These are phyloP conservation scores for Callocephalon fimbriatum DNA, from an alignment of 2,113 vertebrate genomes.

Conservation along the genomic window DNA sequence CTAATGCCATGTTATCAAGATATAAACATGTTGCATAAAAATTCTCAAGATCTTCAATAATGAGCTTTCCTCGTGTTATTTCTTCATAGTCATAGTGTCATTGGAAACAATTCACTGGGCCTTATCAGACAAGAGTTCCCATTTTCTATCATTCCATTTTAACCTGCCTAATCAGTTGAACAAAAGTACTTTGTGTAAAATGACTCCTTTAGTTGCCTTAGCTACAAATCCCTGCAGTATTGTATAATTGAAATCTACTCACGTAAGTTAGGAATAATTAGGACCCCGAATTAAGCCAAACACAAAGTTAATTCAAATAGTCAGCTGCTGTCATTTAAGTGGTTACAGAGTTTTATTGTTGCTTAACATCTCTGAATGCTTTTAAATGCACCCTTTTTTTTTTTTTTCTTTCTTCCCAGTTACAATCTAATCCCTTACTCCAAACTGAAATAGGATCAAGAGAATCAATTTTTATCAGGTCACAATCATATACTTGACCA, in stretches of 20 bases:
- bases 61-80: neutral
- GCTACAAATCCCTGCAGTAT: slow-evolving; percentile 83
- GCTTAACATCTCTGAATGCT: slow-evolving; percentile 79
- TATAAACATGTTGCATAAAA: neutral
- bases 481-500: slow-evolving; percentile 69
- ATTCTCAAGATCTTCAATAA: neutral
- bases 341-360: slow-evolving; percentile 73
- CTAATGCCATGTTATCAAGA: neutral
- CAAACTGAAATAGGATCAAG: slow-evolving; percentile 69
- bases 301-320: slow-evolving; percentile 82
- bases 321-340: slow-evolving; percentile 80
- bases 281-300: slow-evolving; percentile 84
- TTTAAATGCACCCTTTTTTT: slow-evolving; percentile 75
- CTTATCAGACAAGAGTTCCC: slow-evolving; percentile 70
- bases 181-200: slow-evolving; percentile 83
- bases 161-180: slow-evolving; percentile 80
- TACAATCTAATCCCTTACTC: neutral
- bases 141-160: slow-evolving; percentile 77
- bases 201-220: slow-evolving; percentile 83
- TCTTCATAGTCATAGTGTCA: slow-evolving; percentile 28
- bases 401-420: slow-evolving; percentile 44
- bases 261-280: slow-evolving; percentile 85
- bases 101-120: slow-evolving; percentile 56
- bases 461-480: slow-evolving; percentile 68
- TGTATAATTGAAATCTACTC: slow-evolving; percentile 85